These are phyloP conservation scores for Halichondria panicea DNA, from an alignment of 37 sponge, comb jelly and placozoan species.

Conservation along the genomic window DNA sequence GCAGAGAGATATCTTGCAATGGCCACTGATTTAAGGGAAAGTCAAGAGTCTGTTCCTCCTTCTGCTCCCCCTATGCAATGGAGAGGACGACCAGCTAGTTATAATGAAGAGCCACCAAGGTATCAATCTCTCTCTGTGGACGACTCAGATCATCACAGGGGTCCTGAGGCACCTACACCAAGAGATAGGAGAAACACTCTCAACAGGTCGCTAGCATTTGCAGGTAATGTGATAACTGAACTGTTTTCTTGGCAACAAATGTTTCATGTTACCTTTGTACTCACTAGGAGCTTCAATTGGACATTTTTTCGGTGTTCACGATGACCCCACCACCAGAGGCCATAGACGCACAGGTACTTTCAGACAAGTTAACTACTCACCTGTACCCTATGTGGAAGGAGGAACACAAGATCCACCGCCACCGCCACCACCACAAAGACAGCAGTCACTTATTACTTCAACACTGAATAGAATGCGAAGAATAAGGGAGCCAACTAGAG, in stretches of 20 bases:
- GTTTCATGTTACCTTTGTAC: background rate
- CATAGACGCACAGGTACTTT: constrained; percentile 39
- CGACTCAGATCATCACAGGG: too few species aligned
- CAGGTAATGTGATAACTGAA: constrained; percentile 7
- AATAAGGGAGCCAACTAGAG: constrained; percentile 15
- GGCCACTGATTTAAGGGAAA: too few species aligned
- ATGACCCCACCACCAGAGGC: constrained; percentile 11
- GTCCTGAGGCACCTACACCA: too few species aligned
- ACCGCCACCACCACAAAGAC: background rate
- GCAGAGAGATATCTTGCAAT: too few species aligned
- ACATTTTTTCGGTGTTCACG: constrained; percentile 30
- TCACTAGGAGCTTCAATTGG: constrained; percentile 16
- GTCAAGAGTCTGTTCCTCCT: too few species aligned
- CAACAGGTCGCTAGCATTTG: constrained; percentile 12
- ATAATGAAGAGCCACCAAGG: background rate
- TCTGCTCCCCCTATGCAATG: constrained; percentile 7
- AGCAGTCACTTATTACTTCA: background rate
- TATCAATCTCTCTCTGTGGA: too few species aligned
- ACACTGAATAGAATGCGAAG: background rate
- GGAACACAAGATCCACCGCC: background rate
- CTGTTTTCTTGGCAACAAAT: background rate
- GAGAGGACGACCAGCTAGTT: background rate
- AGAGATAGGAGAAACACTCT: too few species aligned
- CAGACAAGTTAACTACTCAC: constrained; percentile 8
- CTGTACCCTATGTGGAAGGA: constrained; percentile 13